These are phyloP conservation scores for Epinotia brunnichana DNA, from an alignment of 2,888 invertebrate species.

Conservation along the genomic window DNA sequence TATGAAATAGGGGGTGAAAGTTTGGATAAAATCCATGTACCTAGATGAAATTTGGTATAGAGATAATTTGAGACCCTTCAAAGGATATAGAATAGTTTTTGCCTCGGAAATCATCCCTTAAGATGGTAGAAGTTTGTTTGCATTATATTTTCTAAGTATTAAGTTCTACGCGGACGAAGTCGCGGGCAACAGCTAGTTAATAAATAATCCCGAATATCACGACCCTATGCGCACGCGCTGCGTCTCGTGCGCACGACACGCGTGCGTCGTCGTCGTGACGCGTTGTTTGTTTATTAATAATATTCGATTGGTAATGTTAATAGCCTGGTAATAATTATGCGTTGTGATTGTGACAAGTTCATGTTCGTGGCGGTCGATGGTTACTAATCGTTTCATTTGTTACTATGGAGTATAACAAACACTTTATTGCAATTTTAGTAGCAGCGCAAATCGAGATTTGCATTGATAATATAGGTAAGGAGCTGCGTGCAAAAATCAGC, in stretches of 20 bases:
- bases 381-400: conserved; percentile 23
- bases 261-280: conserved; percentile 47
- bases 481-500: not conserved
- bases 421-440: conserved; percentile 3
- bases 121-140: too few relatives aligned
- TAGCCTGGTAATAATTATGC: conserved; percentile 21
- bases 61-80: too few relatives aligned
- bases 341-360: conserved; percentile 21
- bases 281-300: conserved; percentile 42
- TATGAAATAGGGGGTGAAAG: too few relatives aligned
- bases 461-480: not conserved
- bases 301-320: conserved; percentile 35
- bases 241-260: conserved; percentile 49
- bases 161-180: too few relatives aligned
- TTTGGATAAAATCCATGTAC: too few relatives aligned
- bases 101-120: too few relatives aligned
- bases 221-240: conserved; percentile 47
- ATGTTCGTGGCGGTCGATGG: conserved; percentile 19
- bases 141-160: too few relatives aligned
- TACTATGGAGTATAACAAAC: not conserved
- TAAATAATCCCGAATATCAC: conserved; percentile 32
- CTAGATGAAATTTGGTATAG: too few relatives aligned
- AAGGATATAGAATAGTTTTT: too few relatives aligned
- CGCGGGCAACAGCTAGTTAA: too few relatives aligned
- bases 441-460: not conserved